Evolutionary conservation across 2,797 vertebrate genomes (phyloP).

Genomic region (Buceros bicornis): DNA sequence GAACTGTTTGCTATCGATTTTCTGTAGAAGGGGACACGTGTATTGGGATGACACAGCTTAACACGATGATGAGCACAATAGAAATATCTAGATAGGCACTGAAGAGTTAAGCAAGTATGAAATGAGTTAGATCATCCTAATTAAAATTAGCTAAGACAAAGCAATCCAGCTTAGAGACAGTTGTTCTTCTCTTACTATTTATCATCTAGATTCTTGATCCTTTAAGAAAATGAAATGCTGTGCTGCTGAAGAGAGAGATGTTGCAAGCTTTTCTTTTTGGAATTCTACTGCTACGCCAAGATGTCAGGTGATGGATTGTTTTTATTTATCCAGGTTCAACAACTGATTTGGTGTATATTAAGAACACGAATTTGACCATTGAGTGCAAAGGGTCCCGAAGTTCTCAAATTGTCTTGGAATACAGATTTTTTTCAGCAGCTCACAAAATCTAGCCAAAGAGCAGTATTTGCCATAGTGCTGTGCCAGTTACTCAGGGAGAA

Average conservation of each 20-base stretch:
- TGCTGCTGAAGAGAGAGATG: background rate
- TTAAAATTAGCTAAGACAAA: background rate
- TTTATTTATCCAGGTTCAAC: background rate
- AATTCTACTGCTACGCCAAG: background rate
- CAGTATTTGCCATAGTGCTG: background rate
- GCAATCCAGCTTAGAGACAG: background rate
- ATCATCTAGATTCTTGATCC: background rate
- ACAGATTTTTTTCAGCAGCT: background rate
- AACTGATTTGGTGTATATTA: background rate
- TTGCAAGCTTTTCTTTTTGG: background rate
- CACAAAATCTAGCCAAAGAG: background rate
- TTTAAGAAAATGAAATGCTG: background rate
- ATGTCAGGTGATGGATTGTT: background rate
- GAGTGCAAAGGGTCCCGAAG: background rate
- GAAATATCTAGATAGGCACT: background rate
- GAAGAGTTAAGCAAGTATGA: background rate
- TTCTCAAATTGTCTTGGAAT: background rate
- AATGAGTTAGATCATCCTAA: background rate
- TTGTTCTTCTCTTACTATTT: background rate
- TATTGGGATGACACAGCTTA: background rate
- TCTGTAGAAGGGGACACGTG: background rate
- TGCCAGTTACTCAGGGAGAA: background rate
- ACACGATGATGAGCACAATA: background rate
- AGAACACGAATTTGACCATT: background rate
- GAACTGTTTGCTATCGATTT: background rate